Conservation (phyloP, 2,888 invertebrate genomes). For the Amphipoea lucens region DNA sequence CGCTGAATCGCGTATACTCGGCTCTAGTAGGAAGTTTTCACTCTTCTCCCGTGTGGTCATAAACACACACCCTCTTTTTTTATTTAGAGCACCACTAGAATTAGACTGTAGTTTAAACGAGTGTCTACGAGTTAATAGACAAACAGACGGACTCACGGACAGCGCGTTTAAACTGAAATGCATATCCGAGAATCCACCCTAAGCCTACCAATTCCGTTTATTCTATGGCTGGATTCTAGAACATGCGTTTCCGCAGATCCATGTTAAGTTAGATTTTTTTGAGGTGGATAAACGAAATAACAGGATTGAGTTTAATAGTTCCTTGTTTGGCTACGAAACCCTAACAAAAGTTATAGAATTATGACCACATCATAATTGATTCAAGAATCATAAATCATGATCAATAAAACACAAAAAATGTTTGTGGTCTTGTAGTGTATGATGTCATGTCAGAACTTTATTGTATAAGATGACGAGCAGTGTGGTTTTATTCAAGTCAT, state of each 20-base stretch:
- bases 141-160: neutral
- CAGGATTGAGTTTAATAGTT: neutral
- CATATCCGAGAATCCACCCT: neutral
- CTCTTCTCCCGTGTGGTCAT: neutral
- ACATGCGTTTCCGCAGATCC: neutral
- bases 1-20: neutral
- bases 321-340: neutral
- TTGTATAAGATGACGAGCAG: neutral
- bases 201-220: neutral
- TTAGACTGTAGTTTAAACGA: neutral
- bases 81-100: neutral
- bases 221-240: neutral
- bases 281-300: too few relatives aligned
- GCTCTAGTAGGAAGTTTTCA: neutral
- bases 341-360: neutral
- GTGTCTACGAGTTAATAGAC: neutral
- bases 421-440: conserved; percentile 2
- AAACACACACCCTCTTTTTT: neutral
- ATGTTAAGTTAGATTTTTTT: neutral
- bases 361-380: neutral
- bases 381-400: neutral
- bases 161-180: neutral
- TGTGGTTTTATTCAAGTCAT: conserved; percentile 4
- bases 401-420: neutral
- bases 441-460: conserved; percentile 4